A percentile compares a stretch with the other conserved stretches of the same genome.
Evolutionary conservation across 2,888 invertebrate genomes (phyloP).

Genomic region (Pocota personata): DNA sequence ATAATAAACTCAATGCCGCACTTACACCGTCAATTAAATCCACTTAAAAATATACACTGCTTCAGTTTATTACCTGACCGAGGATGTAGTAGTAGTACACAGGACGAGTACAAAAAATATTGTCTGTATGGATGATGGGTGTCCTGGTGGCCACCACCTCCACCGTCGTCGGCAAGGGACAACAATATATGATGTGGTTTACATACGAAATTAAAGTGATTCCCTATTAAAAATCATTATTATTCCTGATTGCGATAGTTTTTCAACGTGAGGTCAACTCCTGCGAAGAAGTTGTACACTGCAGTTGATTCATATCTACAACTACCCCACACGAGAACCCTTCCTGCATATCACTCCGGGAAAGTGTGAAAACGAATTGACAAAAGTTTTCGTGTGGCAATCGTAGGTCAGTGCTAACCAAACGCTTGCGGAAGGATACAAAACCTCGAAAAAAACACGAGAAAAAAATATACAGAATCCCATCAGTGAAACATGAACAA

Average conservation of each 20-base stretch:
- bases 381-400: conserved; percentile 69
- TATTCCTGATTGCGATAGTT: conserved; percentile 43
- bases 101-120: neutral
- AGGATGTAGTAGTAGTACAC: conserved; percentile 43
- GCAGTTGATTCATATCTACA: conserved; percentile 18
- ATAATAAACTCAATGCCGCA: conserved; percentile 74
- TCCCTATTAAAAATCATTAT: conserved; percentile 72
- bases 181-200: conserved; percentile 66
- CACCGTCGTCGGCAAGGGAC: conserved; percentile 41
- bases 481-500: conserved; percentile 49
- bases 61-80: conserved; percentile 72
- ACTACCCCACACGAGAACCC: conserved; percentile 1
- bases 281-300: conserved; percentile 17
- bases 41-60: conserved; percentile 78
- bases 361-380: conserved; percentile 71
- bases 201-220: conserved; percentile 72
- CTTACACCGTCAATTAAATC: conserved; percentile 80
- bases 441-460: conserved; percentile 56
- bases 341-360: conserved; percentile 20
- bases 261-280: conserved; percentile 2
- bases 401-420: conserved; percentile 72
- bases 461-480: conserved; percentile 36
- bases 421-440: conserved; percentile 71
- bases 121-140: conserved; percentile 34
- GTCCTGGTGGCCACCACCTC: conserved; percentile 10